Evolutionary conservation across 2,113 vertebrate genomes (phyloP).

Genomic region (Nicator chloris): DNA sequence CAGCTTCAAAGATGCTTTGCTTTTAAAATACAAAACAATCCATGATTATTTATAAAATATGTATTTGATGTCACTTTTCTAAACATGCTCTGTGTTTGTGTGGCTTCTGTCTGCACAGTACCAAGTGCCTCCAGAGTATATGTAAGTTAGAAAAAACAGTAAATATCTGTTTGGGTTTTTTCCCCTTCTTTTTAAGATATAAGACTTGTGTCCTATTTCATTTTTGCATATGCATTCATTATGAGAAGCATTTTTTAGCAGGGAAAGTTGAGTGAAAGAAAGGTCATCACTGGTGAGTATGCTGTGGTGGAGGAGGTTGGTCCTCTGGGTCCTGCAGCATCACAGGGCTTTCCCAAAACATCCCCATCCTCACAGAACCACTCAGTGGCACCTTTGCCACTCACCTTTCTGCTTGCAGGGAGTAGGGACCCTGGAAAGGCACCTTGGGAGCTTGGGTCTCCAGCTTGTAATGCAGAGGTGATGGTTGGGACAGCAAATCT

Average conservation of each 20-base stretch:
- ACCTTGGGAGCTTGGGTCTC: not conserved
- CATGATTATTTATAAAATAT: not conserved
- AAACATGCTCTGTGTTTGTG: not conserved
- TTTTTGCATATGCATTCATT: not conserved
- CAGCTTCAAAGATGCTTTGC: not conserved
- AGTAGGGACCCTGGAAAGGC: not conserved
- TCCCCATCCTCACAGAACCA: not conserved
- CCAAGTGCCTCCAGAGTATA: not conserved
- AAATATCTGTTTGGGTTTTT: not conserved
- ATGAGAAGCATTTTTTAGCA: not conserved
- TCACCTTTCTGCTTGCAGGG: not conserved
- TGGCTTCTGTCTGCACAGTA: not conserved
- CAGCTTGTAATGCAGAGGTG: not conserved
- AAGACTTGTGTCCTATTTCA: not conserved
- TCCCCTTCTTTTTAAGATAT: not conserved
- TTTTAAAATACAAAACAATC: not conserved
- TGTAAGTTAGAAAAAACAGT: not conserved
- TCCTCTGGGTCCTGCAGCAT: not conserved
- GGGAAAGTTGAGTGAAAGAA: not conserved
- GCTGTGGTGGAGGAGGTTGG: fast-evolving
- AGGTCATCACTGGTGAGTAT: not conserved
- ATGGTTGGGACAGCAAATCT: not conserved
- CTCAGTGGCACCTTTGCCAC: not conserved
- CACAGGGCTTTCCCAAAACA: not conserved
- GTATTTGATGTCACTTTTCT: not conserved